Percentiles rank a stretch among this genome's conserved stretches.
Conservation (phyloP, 2,113 vertebrate genomes). For the Cyanoderma ruficeps region DNA sequence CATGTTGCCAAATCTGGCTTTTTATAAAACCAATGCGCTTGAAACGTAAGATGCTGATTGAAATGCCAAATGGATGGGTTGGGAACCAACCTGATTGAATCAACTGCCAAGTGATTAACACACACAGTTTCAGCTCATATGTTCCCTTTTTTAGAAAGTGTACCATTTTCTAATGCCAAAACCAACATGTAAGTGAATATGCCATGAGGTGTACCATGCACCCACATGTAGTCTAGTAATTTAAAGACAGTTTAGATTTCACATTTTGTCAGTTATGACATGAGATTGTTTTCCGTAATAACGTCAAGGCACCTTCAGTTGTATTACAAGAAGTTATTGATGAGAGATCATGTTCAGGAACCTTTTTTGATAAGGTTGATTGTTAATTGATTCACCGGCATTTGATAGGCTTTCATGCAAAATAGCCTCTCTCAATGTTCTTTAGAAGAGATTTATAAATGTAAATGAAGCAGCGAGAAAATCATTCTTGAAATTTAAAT, state of each 20-base stretch:
- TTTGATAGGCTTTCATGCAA: slow-evolving; percentile 39
- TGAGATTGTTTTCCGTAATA: slow-evolving; percentile 51
- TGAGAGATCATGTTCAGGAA: slow-evolving; percentile 9
- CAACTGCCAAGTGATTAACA: slow-evolving; percentile 70
- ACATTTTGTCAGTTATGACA: slow-evolving; percentile 14
- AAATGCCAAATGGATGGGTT: slow-evolving; percentile 71
- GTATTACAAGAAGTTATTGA: neutral
- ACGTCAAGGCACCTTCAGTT: slow-evolving; percentile 56
- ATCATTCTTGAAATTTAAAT: slow-evolving; percentile 17
- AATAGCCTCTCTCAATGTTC: slow-evolving; percentile 47
- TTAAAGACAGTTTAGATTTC: slow-evolving; percentile 47
- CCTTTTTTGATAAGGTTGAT: slow-evolving; percentile 26
- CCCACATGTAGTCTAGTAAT: neutral
- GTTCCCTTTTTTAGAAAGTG: slow-evolving; percentile 42
- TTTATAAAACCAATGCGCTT: slow-evolving; percentile 58
- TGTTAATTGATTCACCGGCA: slow-evolving; percentile 41
- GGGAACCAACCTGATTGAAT: slow-evolving; percentile 54
- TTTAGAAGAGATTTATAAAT: slow-evolving; percentile 40
- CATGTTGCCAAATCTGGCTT: slow-evolving; percentile 75
- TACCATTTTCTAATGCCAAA: slow-evolving; percentile 68
- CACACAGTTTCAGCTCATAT: slow-evolving; percentile 36
- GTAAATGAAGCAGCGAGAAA: slow-evolving; percentile 21
- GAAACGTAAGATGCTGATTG: slow-evolving; percentile 50
- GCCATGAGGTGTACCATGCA: slow-evolving; percentile 19
- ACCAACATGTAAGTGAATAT: slow-evolving; percentile 9